A percentile compares a stretch with the other conserved stretches of the same genome.
These are phyloP conservation scores for Gnathonemus longibarbis DNA, from an alignment of 2,113 vertebrate species.

Conservation along the genomic window DNA sequence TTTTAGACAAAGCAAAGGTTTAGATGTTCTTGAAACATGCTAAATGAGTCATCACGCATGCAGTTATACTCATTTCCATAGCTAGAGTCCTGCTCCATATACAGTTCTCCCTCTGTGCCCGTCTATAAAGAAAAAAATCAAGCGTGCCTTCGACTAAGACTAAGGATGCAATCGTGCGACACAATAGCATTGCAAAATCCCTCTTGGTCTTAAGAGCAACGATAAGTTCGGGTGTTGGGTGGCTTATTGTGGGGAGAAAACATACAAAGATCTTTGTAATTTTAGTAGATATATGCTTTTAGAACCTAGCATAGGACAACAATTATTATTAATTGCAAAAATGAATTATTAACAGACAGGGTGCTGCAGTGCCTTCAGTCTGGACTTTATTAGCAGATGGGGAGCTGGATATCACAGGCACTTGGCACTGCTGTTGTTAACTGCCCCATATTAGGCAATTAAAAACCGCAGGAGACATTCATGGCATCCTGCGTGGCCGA, in stretches of 20 bases:
- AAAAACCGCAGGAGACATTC: background rate
- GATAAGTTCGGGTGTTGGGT: background rate
- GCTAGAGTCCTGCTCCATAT: slow-evolving; percentile 49
- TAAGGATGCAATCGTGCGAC: background rate
- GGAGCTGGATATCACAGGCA: background rate
- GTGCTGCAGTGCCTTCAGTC: background rate
- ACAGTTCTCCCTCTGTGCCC: background rate
- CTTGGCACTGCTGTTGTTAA: slow-evolving; percentile 1
- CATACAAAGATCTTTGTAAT: background rate
- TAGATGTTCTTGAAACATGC: slow-evolving; percentile 23
- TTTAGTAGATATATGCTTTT: background rate
- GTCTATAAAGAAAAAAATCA: background rate
- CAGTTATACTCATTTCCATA: slow-evolving; percentile 40
- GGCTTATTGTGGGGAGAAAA: background rate
- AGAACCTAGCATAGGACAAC: background rate
- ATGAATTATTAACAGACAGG: background rate
- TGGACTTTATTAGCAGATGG: background rate
- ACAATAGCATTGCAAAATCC: background rate
- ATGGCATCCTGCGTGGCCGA: background rate
- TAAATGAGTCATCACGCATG: slow-evolving; percentile 32
- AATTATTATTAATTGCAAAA: background rate
- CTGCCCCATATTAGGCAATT: slow-evolving; percentile 1
- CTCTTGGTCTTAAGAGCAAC: background rate
- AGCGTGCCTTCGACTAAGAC: slow-evolving; percentile 16
- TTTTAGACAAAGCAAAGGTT: background rate